Base-by-base conservation (phyloP, 2,113 vertebrate genomes). In the Platichthys flesus region DNA sequence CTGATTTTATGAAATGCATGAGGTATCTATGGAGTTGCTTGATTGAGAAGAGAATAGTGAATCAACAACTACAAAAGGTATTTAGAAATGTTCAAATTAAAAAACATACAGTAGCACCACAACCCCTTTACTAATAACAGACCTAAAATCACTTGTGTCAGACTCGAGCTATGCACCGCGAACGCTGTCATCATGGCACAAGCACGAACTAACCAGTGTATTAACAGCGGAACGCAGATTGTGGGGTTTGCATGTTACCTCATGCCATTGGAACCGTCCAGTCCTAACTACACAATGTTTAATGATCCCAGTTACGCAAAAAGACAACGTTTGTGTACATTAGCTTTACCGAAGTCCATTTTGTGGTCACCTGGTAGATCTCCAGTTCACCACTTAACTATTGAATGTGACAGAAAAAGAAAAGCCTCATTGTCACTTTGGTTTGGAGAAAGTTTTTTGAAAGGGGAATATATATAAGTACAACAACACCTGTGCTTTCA, bases 201-300 rank as follows among this genome's bases (percentile, higher is more conserved):
- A 92, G 88, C 90, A 89, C 89, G 92, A 85, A 70, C 78, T 71
- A 70, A 85, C 88, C 87, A 61, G 67, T 37, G 74, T 81, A 83
- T 89, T 89, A 88, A 85, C 61, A 77, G 79, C 67, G 81, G 85
- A 78, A 77, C 45, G 57, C 35, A 84, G 40, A 85, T 80, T 74
- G 60, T 79, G 16, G 74, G 67, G 68, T 81, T 86, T 65, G 45
- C 51, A 82, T 83, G 79, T 89, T 91, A 74, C 86, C 84, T 86
- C 88, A 81, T 86, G 74, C 75, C 72, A 31, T 31, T 31, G 31
- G 31, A 31, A 80, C 85, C 83, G 81, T 74, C 80, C 70, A 73
- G 65, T 78, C 70, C 21, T 63, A 54, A 86, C 23, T 77, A 40
- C 68, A 66, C 14, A 72, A 78, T 35, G 28, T 42, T 78, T 65